These are phyloP conservation scores for Theonella swinhoei DNA, from an alignment of 37 sponge, comb jelly and placozoan genomes.

Conservation along the genomic window DNA sequence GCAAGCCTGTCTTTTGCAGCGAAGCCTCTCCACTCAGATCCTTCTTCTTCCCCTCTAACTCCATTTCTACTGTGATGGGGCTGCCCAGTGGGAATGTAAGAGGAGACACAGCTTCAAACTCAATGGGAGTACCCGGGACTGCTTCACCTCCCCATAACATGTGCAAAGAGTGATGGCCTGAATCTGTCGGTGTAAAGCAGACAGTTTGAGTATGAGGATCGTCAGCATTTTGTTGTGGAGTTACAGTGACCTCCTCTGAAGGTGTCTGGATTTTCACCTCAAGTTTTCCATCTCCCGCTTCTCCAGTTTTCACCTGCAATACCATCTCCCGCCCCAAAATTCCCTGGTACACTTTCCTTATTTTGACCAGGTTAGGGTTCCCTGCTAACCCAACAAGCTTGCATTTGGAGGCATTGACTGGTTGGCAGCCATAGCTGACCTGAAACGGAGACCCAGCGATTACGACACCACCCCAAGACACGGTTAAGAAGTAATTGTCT, in stretches of 20 bases:
- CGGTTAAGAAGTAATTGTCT: conserved; percentile 50
- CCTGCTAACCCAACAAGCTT: conserved; percentile 1
- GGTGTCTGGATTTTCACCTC: conserved; percentile 42
- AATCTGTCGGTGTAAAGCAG: conserved; percentile 45
- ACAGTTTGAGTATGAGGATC: conserved; percentile 31
- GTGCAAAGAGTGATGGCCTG: conserved; percentile 45
- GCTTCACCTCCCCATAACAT: conserved; percentile 19
- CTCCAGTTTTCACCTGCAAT: conserved; percentile 52
- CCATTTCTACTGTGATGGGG: conserved; percentile 38
- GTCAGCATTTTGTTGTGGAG: background rate
- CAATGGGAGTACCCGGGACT: conserved; percentile 48
- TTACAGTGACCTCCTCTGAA: background rate
- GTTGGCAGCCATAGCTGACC: conserved; percentile 7
- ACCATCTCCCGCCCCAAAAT: background rate
- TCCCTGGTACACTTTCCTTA: background rate
- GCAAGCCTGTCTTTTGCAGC: conserved; percentile 37
- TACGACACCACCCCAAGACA: conserved; percentile 29
- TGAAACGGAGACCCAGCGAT: conserved; percentile 60
- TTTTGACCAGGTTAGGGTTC: background rate
- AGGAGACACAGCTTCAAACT: conserved; percentile 1
- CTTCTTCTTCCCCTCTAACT: conserved; percentile 38
- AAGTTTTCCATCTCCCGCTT: conserved; percentile 58
- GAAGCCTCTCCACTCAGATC: conserved; percentile 55
- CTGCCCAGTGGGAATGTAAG: conserved; percentile 17
- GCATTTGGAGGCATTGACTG: conserved; percentile 29